Evolutionary conservation across 2,113 vertebrate genomes (phyloP).

Genomic region (Poeciliopsis occidentalis): DNA sequence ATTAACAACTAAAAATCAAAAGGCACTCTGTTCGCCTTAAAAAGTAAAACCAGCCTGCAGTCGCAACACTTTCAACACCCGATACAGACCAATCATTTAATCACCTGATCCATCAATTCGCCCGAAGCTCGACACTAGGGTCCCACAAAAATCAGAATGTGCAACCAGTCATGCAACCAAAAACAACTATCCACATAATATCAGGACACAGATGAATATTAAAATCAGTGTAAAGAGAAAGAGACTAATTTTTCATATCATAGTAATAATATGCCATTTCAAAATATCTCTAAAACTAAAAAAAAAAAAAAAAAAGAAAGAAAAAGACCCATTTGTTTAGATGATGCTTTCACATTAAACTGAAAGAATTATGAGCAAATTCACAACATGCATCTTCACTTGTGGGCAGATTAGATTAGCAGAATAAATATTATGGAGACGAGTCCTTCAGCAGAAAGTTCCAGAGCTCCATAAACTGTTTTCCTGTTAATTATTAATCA

Average conservation of each 20-base stretch:
- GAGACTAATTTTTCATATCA: neutral
- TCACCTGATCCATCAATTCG: constrained; percentile 62
- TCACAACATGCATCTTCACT: neutral
- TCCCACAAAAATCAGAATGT: neutral
- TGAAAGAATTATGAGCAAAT: neutral
- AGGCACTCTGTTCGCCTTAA: constrained; percentile 40
- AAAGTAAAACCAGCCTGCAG: constrained; percentile 77
- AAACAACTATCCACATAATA: no score
- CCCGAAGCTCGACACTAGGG: constrained; percentile 31
- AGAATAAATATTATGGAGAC: neutral
- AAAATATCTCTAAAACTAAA: neutral
- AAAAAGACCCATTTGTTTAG: neutral
- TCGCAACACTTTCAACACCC: constrained; percentile 57
- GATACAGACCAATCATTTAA: constrained; percentile 70
- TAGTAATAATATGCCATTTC: neutral
- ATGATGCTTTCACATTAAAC: neutral
- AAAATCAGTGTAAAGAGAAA: neutral
- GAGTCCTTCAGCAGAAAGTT: constrained; percentile 1
- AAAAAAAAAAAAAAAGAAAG: neutral
- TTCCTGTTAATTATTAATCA: constrained; percentile 55
- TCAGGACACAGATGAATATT: neutral
- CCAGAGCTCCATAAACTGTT: constrained; percentile 23
- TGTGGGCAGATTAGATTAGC: neutral
- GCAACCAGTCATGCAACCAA: neutral
- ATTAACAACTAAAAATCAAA: no score